Evolutionary conservation across 1,140 invertebrate species (phyloP), one percentile per base, ranked within the genome.

Genomic region (Panulirus ornatus): DNA sequence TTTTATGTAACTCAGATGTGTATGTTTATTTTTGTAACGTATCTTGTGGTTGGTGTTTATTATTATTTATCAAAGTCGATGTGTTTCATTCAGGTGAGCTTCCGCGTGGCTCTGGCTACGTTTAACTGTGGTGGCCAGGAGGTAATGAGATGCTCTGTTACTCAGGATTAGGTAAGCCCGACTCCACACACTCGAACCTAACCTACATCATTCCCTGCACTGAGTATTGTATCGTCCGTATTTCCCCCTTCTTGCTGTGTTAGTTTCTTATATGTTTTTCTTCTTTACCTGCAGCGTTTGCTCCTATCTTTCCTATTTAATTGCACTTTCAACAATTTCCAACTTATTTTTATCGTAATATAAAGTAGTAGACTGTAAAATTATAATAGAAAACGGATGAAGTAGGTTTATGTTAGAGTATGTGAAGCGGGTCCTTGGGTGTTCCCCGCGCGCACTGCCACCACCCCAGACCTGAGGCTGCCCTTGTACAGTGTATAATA

Each of bases 401-500:
- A 38, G 16, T 9, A 58, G 58, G 44, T 8, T n/a, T 36, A 3
- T 71, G 83, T 40, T 36, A 47, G 36, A 78, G 40, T 27, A 42
- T 58, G 81, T 79, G 66, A 82, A 51, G 36, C 27, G 44, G 8
- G 9, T 11, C 58, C 40, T 36, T 19, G 14, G 40, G 14, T 30
- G 30, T 30, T 30, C 75, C 73, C 27, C 0, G 30, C 36, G 47
- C 44, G 19, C 51, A 27, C 27, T 22, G 5, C 42, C 40, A 66
- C 27, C 14, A 30, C 75, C 75, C 38, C 73, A 11, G 38, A 84
- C 36, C 58, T 70, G 36, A 22, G 47, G 44, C 84, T 86, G 84
- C 54, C 42, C 54, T 83, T 89, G 88, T 89, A 89, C 88, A 89
- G 88, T 89, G 88, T 89, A 89, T 89, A 88, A 66, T 79, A 84